A percentile compares a stretch with the other conserved stretches of the same genome.
These are phyloP conservation scores for Cololabis saira DNA, from an alignment of 2,113 vertebrate species.

Conservation along the genomic window DNA sequence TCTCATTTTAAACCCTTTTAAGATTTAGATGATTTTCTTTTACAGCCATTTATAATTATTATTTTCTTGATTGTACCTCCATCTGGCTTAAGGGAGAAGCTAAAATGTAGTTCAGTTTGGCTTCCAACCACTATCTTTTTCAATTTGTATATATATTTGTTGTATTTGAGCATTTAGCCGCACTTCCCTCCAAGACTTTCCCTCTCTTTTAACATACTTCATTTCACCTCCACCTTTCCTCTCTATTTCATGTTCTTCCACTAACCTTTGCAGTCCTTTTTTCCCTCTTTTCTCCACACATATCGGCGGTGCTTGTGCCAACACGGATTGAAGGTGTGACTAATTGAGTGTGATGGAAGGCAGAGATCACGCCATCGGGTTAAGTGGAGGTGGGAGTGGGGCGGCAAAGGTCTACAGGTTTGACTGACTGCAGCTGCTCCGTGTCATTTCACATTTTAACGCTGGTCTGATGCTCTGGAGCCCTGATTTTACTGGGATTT, in stretches of 20 bases:
- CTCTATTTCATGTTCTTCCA: not conserved
- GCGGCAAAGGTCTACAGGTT: not conserved
- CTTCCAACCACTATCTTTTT: too few relatives aligned
- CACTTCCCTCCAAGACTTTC: not conserved
- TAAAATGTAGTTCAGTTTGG: too few relatives aligned
- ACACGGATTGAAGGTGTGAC: not conserved
- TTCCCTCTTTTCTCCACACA: not conserved
- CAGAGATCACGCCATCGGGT: conserved; percentile 3
- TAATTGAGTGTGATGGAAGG: conserved; percentile 19
- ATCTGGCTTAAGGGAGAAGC: too few relatives aligned
- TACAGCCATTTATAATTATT: too few relatives aligned
- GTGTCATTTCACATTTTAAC: conserved; percentile 6
- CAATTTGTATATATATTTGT: too few relatives aligned
- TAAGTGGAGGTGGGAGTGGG: not conserved
- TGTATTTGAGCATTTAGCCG: not conserved
- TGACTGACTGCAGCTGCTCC: not conserved
- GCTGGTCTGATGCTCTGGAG: not conserved
- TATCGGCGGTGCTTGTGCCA: not conserved
- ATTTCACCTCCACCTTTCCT: not conserved
- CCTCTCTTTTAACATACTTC: not conserved
- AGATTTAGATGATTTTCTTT: too few relatives aligned
- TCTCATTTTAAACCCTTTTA: too few relatives aligned
- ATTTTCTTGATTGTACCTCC: too few relatives aligned
- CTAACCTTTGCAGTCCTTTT: not conserved
- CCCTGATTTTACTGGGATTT: not conserved